These are phyloP conservation scores for Meloe dianella DNA, from an alignment of 2,888 invertebrate species.

Conservation along the genomic window DNA sequence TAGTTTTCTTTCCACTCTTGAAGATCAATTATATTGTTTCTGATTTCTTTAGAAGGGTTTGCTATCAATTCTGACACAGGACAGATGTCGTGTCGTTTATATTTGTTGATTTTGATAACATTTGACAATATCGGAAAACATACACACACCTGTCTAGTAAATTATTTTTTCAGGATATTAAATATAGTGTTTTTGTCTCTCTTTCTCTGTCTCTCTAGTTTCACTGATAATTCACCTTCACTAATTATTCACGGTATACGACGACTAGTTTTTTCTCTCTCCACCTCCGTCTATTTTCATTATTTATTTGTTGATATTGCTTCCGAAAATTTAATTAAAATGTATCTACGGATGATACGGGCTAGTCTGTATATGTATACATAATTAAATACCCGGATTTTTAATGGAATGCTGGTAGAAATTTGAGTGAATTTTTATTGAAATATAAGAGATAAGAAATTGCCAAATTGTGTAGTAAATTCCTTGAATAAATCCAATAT, in stretches of 20 bases:
- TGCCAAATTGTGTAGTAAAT: slow-evolving; percentile 8
- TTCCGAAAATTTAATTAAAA: slow-evolving; percentile 31
- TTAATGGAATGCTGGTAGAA: slow-evolving; percentile 35
- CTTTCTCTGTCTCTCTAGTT: background rate
- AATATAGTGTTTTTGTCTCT: background rate
- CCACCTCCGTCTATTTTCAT: background rate
- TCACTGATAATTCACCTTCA: background rate
- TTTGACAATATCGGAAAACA: slow-evolving; percentile 15
- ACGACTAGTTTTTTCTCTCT: slow-evolving; percentile 13
- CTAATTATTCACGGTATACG: slow-evolving; percentile 5
- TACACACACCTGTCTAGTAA: slow-evolving; percentile 28
- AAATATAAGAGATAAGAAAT: slow-evolving; percentile 12
- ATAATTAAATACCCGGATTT: slow-evolving; percentile 43
- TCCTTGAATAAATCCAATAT: slow-evolving; percentile 14
- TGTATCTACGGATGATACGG: slow-evolving; percentile 24
- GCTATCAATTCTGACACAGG: background rate
- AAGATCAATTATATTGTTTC: slow-evolving; percentile 10
- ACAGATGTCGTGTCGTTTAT: slow-evolving; percentile 27
- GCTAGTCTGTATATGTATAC: slow-evolving; percentile 36
- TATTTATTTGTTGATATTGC: background rate
- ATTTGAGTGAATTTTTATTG: slow-evolving; percentile 10
- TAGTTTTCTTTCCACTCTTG: background rate
- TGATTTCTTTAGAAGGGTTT: slow-evolving; percentile 6
- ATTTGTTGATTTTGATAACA: slow-evolving; percentile 29
- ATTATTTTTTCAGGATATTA: slow-evolving; percentile 17